Conservation (phyloP, 2,797 vertebrate species). For the Benthosema pterotum region DNA sequence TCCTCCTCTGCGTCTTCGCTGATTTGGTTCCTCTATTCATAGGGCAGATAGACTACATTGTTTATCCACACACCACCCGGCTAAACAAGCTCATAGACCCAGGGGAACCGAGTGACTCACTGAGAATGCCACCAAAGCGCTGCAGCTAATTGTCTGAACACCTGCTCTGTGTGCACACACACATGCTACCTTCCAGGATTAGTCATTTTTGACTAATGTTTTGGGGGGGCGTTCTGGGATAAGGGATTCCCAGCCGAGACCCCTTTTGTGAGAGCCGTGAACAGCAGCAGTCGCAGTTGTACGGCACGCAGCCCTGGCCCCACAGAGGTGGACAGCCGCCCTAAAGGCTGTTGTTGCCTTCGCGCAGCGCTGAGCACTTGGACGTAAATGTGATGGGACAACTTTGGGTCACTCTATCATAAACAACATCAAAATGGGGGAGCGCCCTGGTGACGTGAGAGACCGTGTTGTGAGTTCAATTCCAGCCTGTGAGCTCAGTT, state of each 20-base stretch:
- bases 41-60: constrained; percentile 67
- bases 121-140: constrained; percentile 58
- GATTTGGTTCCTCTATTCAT: constrained; percentile 86
- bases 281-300: constrained; percentile 58
- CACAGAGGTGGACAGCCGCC: constrained; percentile 68
- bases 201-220: constrained; percentile 67
- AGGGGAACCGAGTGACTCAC: constrained; percentile 69
- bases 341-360: constrained; percentile 77
- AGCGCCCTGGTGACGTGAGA: constrained; percentile 66
- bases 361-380: constrained; percentile 83
- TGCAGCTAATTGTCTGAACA: constrained; percentile 72
- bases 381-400: constrained; percentile 84
- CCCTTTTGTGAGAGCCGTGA: constrained; percentile 67
- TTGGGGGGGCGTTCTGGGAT: constrained; percentile 43
- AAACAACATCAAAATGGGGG: constrained; percentile 83
- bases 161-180: constrained; percentile 62
- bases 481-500: constrained; percentile 57
- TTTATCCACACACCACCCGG: constrained; percentile 76
- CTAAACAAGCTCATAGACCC: constrained; percentile 65
- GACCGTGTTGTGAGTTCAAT: constrained; percentile 71
- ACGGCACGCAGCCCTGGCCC: constrained; percentile 59
- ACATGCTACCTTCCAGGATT: constrained; percentile 75
- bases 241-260: constrained; percentile 33
- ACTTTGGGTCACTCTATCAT: constrained; percentile 81
- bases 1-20: constrained; percentile 84